phyloP scores from a whole-genome alignment of 2,113 vertebrate genomes.

The Athene cunicularia region DNA sequence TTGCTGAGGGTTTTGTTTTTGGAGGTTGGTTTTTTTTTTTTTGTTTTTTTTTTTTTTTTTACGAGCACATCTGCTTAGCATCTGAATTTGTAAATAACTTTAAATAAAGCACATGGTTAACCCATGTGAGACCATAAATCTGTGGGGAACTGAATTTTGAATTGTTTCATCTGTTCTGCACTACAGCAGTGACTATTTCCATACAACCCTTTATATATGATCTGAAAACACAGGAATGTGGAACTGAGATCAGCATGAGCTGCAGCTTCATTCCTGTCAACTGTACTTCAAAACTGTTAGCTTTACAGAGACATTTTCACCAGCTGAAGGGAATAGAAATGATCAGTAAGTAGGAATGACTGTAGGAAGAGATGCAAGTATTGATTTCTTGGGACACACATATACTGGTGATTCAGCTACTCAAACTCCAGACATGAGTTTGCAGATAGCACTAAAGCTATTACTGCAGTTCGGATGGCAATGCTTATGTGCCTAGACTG shows the following conservation, averaged over 20 bases:
- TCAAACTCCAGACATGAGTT: not conserved
- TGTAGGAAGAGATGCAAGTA: rapidly evolving
- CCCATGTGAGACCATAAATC: not conserved
- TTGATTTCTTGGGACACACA: not conserved
- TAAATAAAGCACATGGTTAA: constrained; percentile 25
- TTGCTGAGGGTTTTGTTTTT: not conserved
- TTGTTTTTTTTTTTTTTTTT: not conserved
- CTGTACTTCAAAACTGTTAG: not conserved
- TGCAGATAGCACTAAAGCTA: not conserved
- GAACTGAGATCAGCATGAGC: not conserved
- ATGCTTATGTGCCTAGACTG: rapidly evolving
- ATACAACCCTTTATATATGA: not conserved
- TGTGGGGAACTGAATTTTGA: not conserved
- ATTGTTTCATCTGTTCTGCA: not conserved
- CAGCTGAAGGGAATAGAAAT: not conserved
- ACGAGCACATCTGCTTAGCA: constrained; percentile 27
- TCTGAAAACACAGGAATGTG: not conserved
- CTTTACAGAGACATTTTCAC: not conserved
- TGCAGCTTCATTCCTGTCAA: not conserved
- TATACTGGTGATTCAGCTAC: not conserved
- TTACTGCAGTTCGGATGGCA: not conserved
- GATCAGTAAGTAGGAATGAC: not conserved
- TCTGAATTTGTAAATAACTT: constrained; percentile 47
- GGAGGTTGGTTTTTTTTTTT: not conserved
- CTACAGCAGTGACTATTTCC: not conserved